Base-by-base conservation (phyloP, 2,888 invertebrate genomes). In the Brachyptera risi region DNA sequence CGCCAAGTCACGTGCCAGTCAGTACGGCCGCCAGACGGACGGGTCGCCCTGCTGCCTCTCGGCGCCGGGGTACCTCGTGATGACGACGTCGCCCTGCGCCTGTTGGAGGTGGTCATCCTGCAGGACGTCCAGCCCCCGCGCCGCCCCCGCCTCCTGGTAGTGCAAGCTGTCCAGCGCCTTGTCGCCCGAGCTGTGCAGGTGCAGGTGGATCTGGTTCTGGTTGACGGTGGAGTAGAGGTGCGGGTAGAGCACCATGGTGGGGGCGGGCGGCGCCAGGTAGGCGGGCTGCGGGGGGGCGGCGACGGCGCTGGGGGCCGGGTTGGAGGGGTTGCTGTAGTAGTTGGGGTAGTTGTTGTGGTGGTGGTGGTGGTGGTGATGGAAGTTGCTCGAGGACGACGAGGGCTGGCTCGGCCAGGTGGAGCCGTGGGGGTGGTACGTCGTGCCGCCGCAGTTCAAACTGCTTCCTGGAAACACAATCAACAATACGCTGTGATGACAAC, bases 191-290 rank as follows among this genome's bases (percentile, higher is more conserved):
- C 85, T 83, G 73, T 91, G 90, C 26, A 88, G 74, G 70, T 91
- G 91, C 21, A 91, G 80, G 71, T 92, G 91, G 64, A 91, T 90
- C 78, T 91, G 90, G 74, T 90, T 91, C 74, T 91, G 90, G 73
- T 91, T 91, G 58, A 91, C 90, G 23, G 90, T 90, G 42, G 90
- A 90, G 73, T 90, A 88, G 0, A 90, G 77, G 69, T 89, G 88
- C 0, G 90, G 90, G 70, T 83, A 85, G 0, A 90, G 80, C 19
- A 91, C 84, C 84, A 90, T 86, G 61, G 85, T 82, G 1, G 86
- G 81, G 1, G 82, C 77, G 0, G 85, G 80, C 67, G 81, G 82
- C 62, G 54, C 13, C 2, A 54, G 54, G 51, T 63, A 24, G 24
- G 65, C 57, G 35, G 60, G 19, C 63, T 62, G 37, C 61, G 66